These are phyloP conservation scores for Gallinago media DNA, from an alignment of 2,113 vertebrate species.

Conservation along the genomic window DNA sequence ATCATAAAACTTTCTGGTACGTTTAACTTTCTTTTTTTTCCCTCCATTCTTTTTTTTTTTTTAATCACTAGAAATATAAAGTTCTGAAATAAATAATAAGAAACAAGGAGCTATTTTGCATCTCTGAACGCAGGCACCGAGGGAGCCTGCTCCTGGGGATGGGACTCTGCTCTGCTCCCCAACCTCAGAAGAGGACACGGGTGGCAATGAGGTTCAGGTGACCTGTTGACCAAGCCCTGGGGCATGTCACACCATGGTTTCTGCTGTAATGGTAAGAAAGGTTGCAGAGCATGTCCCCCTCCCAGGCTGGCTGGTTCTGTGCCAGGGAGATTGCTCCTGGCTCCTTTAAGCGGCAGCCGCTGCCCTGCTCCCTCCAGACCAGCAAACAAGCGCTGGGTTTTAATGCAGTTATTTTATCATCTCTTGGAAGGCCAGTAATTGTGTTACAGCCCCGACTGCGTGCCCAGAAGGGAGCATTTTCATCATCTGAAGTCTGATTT, in stretches of 20 bases:
- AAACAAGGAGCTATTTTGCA: background rate
- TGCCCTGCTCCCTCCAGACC: background rate
- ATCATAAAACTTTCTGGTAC: background rate
- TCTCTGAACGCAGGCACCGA: background rate
- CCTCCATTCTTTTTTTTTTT: background rate
- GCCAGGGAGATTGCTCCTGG: background rate
- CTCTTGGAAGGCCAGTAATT: conserved; percentile 9
- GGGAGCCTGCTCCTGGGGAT: rapidly evolving
- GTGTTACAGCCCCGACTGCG: background rate
- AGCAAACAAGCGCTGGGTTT: background rate
- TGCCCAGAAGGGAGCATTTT: conserved; percentile 25
- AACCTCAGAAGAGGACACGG: background rate
- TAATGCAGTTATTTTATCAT: conserved; percentile 5
- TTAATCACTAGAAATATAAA: background rate
- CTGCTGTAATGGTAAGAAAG: rapidly evolving
- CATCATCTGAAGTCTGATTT: background rate
- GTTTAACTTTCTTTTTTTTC: background rate
- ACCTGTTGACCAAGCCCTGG: background rate
- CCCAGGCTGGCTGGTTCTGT: background rate
- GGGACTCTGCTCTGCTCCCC: background rate
- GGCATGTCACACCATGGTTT: background rate
- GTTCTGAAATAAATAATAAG: background rate
- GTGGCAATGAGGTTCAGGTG: background rate
- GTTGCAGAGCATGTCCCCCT: background rate
- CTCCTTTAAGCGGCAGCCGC: background rate